Conservation (phyloP, 1,140 invertebrate species). For the Drosophila auraria region DNA sequence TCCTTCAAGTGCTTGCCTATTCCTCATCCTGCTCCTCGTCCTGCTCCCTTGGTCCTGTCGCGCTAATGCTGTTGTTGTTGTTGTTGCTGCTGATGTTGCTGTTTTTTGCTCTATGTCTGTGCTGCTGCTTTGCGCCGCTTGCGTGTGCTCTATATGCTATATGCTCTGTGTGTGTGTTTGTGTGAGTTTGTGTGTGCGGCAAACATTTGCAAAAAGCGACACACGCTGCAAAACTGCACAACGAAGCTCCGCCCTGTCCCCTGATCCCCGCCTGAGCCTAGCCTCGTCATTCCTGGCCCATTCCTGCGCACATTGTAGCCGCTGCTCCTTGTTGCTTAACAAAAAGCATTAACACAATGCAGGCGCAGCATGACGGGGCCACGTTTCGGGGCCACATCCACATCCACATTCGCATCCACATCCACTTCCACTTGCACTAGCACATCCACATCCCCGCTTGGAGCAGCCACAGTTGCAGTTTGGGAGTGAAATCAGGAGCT, state of each 20-base stretch:
- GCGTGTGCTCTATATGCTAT: slow-evolving; percentile 35
- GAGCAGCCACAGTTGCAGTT: slow-evolving; percentile 21
- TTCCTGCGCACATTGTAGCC: slow-evolving; percentile 31
- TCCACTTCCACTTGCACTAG: slow-evolving; percentile 20
- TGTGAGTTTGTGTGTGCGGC: slow-evolving; percentile 42
- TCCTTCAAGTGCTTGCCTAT: slow-evolving; percentile 56
- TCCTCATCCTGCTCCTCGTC: not conserved
- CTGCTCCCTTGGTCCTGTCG: no score
- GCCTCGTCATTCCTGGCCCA: slow-evolving; percentile 11
- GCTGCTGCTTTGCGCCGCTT: slow-evolving; percentile 16
- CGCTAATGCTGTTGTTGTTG: slow-evolving; percentile 36
- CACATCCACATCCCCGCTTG: not conserved
- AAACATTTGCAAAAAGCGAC: slow-evolving; percentile 82
- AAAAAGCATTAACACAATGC: slow-evolving; percentile 83
- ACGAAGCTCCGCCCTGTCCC: slow-evolving; percentile 51
- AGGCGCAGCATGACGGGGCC: slow-evolving; percentile 78
- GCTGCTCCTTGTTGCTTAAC: slow-evolving; percentile 72
- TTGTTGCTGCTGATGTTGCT: slow-evolving; percentile 53
- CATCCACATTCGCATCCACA: slow-evolving; percentile 24
- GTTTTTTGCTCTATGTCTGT: slow-evolving; percentile 42
- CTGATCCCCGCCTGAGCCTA: not conserved
- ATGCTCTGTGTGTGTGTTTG: slow-evolving; percentile 10
- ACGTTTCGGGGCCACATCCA: slow-evolving; percentile 60
- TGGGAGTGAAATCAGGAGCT: slow-evolving; percentile 37
- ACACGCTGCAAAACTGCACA: slow-evolving; percentile 80